A percentile compares a stretch with the other conserved stretches of the same genome.
phyloP scores from a whole-genome alignment of 2,797 vertebrate species.

The Spondyliosoma cantharus region DNA sequence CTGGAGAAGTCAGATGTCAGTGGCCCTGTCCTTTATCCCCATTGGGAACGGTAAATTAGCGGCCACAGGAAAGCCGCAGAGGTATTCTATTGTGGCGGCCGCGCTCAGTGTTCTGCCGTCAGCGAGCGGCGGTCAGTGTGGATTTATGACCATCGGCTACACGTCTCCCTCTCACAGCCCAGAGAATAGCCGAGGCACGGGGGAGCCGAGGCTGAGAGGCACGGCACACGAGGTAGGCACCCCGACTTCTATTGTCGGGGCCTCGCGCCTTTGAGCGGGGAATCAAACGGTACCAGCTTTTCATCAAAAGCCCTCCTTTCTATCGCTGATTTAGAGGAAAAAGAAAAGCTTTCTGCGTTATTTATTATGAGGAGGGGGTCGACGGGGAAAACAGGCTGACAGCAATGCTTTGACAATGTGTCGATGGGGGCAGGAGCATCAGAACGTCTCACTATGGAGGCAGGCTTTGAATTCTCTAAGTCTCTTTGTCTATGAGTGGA shows the following conservation, averaged over 20 bases:
- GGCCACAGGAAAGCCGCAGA: conserved; percentile 74
- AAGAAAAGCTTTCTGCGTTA: conserved; percentile 91
- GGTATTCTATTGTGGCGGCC: conserved; percentile 77
- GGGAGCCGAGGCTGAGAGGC: conserved; percentile 63
- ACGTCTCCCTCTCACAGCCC: conserved; percentile 75
- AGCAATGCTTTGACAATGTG: conserved; percentile 84
- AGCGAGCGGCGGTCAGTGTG: conserved; percentile 77
- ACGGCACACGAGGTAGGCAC: conserved; percentile 86
- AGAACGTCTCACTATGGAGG: conserved; percentile 82
- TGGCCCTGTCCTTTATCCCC: conserved; percentile 78
- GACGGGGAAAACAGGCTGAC: conserved; percentile 84
- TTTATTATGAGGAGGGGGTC: conserved; percentile 85
- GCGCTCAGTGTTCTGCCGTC: conserved; percentile 73
- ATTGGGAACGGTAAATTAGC: conserved; percentile 83
- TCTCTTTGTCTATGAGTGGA: conserved; percentile 75
- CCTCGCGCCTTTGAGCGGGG: conserved; percentile 87
- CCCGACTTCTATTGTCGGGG: conserved; percentile 85
- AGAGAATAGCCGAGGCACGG: conserved; percentile 69
- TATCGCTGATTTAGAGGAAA: conserved; percentile 73
- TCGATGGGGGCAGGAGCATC: conserved; percentile 88
- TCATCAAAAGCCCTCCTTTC: conserved; percentile 88
- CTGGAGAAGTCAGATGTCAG: conserved; percentile 84
- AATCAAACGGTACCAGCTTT: conserved; percentile 94
- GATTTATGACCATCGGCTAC: conserved; percentile 84
- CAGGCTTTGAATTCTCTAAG: conserved; percentile 80